A percentile compares a stretch with the other conserved stretches of the same genome.
phyloP scores from a whole-genome alignment of 2,888 invertebrate species.

The Drosophila diplacantha region DNA sequence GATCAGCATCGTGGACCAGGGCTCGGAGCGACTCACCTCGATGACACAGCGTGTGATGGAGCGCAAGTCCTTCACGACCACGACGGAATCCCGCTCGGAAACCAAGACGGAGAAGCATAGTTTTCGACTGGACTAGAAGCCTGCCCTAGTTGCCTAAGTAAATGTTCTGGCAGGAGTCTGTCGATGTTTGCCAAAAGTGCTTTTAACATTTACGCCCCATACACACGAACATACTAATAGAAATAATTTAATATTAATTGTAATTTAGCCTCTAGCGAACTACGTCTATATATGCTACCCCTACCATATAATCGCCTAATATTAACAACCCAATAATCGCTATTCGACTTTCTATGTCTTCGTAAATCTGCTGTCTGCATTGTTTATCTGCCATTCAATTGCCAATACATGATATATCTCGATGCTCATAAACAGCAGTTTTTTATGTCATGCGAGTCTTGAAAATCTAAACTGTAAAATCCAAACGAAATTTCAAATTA shows the following conservation, averaged over 20 bases:
- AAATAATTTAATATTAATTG: conserved; percentile 66
- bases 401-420: conserved; percentile 60
- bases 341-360: conserved; percentile 28
- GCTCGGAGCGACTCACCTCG: conserved; percentile 76
- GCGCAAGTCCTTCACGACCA: conserved; percentile 77
- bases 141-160: conserved; percentile 17
- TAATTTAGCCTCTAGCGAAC: conserved; percentile 68
- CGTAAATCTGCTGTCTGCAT: conserved; percentile 55
- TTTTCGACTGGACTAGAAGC: conserved; percentile 77
- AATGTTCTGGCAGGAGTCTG: conserved; percentile 24
- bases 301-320: conserved; percentile 35
- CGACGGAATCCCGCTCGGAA: conserved; percentile 76
- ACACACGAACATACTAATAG: conserved; percentile 66
- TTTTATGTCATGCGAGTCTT: neutral
- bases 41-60: conserved; percentile 78
- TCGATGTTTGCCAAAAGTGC: conserved; percentile 75
- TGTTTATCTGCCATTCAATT: conserved; percentile 68
- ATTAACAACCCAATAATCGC: conserved; percentile 37
- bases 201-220: conserved; percentile 67
- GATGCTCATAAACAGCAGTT: conserved; percentile 6
- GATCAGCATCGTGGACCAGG: conserved; percentile 75
- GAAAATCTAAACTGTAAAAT: conserved; percentile 5
- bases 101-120: conserved; percentile 77
- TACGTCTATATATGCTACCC: conserved; percentile 49
- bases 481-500: conserved; percentile 40